These are phyloP conservation scores for Lates japonicus DNA, from an alignment of 2,797 vertebrate species.

Conservation along the genomic window DNA sequence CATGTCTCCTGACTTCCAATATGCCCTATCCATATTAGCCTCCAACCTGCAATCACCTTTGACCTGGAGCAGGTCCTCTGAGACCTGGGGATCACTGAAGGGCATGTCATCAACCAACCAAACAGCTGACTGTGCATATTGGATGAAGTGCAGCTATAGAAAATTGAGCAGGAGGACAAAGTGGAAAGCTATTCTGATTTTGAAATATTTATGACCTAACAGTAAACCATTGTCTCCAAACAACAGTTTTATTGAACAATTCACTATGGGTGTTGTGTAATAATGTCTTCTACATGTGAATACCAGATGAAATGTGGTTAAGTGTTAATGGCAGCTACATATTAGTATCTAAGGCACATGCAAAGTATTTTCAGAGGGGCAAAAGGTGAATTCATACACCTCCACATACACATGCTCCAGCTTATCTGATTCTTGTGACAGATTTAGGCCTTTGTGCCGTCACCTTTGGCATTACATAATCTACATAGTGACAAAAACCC, in stretches of 20 bases:
- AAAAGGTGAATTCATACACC: slow-evolving; percentile 53
- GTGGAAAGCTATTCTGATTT: slow-evolving; percentile 36
- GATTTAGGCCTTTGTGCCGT: slow-evolving; percentile 71
- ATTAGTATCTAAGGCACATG: slow-evolving; percentile 8
- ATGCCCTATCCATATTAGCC: slow-evolving; percentile 62
- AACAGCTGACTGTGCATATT: slow-evolving; percentile 61
- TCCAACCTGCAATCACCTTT: slow-evolving; percentile 66
- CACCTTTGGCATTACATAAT: slow-evolving; percentile 80
- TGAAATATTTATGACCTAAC: slow-evolving; percentile 56
- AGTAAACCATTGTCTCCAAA: slow-evolving; percentile 34
- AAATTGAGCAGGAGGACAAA: slow-evolving; percentile 40
- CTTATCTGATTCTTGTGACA: slow-evolving; percentile 80
- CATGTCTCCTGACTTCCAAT: slow-evolving; percentile 61
- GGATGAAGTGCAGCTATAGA: slow-evolving; percentile 29
- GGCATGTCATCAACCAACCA: slow-evolving; percentile 49
- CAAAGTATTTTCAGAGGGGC: slow-evolving; percentile 24
- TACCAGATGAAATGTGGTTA: neutral
- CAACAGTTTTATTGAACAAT: slow-evolving; percentile 36
- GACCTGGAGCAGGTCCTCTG: slow-evolving; percentile 58
- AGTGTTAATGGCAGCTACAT: neutral
- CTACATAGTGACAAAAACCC: slow-evolving; percentile 71
- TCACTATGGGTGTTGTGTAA: neutral
- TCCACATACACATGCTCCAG: slow-evolving; percentile 66
- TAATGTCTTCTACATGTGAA: neutral
- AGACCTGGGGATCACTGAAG: slow-evolving; percentile 48